Evolutionary conservation across 1,140 invertebrate genomes (phyloP), one percentile per base, ranked within the genome.

Genomic region (Drosophila burlai): DNA sequence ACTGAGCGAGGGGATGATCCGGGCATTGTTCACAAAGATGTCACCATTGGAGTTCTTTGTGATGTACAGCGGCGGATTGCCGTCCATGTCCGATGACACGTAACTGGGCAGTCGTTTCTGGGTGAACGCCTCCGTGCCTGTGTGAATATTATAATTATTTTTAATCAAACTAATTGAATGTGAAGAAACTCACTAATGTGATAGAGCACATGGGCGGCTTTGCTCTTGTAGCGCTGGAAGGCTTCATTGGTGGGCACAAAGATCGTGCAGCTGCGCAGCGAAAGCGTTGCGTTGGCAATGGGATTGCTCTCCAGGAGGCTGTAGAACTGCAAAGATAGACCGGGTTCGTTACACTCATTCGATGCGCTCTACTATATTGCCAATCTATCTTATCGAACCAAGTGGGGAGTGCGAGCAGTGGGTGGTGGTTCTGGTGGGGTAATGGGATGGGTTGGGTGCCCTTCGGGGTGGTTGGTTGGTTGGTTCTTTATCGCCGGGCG

Each of bases 21-120:
- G 95, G 0, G 97, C 97, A 92, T 97, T 97, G 92, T 97, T 97
- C 62, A 97, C 95, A 93, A 95, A 97, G 72, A 97, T 95, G 64
- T 97, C 96, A 61, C 96, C 95, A 54, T 94, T 94, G 5, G 94
- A 93, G 62, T 94, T 94, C 61, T 95, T 94, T 34, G 96, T 97
- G 40, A 97, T 95, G 95, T 96, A 97, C 52, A 97, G 92, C 5
- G 96, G 96, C 2, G 96, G 96, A 93, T 96, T 97, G 18, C 97
- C 97, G 29, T 96, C 95, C 76, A 96, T 94, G 92, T 97, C 96
- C 16, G 97, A 96, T 31, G 95, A 95, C 83, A 97, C 94, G 2
- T 94, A 95, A 24, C 93, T 94, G 68, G 94, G 94, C 76, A 97
- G 93, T 81, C 96, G 95, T 61, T 96, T 95, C 62, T 96, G 94